phyloP scores from a whole-genome alignment of 2,888 invertebrate genomes.

The Thymelicus sylvestris region DNA sequence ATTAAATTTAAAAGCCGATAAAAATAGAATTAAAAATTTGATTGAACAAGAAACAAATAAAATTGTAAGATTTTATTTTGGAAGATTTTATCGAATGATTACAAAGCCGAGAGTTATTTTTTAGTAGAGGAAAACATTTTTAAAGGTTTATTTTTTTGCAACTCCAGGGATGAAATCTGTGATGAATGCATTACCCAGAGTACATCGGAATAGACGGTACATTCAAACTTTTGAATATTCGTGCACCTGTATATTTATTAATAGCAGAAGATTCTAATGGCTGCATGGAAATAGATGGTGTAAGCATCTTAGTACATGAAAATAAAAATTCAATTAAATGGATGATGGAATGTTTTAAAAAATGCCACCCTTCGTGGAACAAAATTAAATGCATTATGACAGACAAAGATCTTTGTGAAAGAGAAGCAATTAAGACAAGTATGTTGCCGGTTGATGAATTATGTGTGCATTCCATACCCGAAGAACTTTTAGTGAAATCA shows the following conservation, averaged over 20 bases:
- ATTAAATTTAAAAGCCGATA: too few relatives aligned
- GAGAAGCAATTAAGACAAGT: constrained; percentile 31
- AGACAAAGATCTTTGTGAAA: constrained; percentile 28
- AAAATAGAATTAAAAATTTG: too few relatives aligned
- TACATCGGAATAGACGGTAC: constrained; percentile 34
- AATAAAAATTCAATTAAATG: constrained; percentile 32
- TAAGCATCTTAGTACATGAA: constrained; percentile 32
- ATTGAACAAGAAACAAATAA: too few relatives aligned
- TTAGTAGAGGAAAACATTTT: constrained; percentile 22
- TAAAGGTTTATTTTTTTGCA: constrained; percentile 28
- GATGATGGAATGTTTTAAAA: constrained; percentile 15
- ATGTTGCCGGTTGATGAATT: constrained; percentile 26
- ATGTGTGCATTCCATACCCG: constrained; percentile 34
- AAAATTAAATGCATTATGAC: constrained; percentile 34
- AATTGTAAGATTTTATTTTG: too few relatives aligned
- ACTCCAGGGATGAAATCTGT: constrained; percentile 24
- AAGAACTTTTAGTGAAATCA: constrained; percentile 30
- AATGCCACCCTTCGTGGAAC: constrained; percentile 31
- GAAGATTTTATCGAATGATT: too few relatives aligned
- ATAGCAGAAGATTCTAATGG: constrained; percentile 33
- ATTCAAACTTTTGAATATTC: constrained; percentile 34
- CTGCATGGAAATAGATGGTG: constrained; percentile 30
- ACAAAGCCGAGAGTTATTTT: too few relatives aligned
- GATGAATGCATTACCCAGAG: constrained; percentile 31
- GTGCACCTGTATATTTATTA: constrained; percentile 34